Base-by-base conservation (phyloP, 2,888 invertebrate species). In the Pelosia muscerda region DNA sequence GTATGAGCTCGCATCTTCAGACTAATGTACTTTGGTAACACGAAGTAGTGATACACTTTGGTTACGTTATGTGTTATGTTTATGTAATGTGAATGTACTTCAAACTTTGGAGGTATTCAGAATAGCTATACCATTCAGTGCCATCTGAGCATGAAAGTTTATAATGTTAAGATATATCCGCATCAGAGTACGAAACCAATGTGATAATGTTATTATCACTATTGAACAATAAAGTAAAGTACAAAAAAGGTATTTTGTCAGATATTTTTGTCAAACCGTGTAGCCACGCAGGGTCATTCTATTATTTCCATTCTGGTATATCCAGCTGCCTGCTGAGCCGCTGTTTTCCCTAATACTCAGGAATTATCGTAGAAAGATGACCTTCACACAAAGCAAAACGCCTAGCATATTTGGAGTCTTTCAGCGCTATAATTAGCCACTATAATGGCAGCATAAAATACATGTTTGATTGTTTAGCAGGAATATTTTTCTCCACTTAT, bases 1-100 rank as follows among this genome's bases (percentile, higher is more conserved):
- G 71, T 72, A 76, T 77, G 68, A 69, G 34, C 38, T n/a, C 25
- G 59, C 54, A 26, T 26, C 28, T 58, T 31, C 64, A 55, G 54
- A 57, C 62, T 65, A 49, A 59, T 57, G 49, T 23, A 8, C 31
- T 53, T 53, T 19, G 49, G 54, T 11, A 23, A 53, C 53, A 15
- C 28, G 59, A 19, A 59, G 38, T 59, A 25, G 38, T 38, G n/a
- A 59, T 59, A 59, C 23, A 38, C 38, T 59, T 38, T 38, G 59
- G 38, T 34, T 38, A 10, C 2, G 10, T 59, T 38, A 59, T 59
- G 25, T 38, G 19, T 19, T 59, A 59, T 19, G 23, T 59, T 59
- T 59, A 59, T 59, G 59, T 38, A 59, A 59, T 38, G 38, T 22
- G 38, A 9, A 19, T 59, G 10, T 59, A 38, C 13, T 15, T 5